Conservation (phyloP, 1,140 invertebrate species). For the Lucilia cuprina region DNA sequence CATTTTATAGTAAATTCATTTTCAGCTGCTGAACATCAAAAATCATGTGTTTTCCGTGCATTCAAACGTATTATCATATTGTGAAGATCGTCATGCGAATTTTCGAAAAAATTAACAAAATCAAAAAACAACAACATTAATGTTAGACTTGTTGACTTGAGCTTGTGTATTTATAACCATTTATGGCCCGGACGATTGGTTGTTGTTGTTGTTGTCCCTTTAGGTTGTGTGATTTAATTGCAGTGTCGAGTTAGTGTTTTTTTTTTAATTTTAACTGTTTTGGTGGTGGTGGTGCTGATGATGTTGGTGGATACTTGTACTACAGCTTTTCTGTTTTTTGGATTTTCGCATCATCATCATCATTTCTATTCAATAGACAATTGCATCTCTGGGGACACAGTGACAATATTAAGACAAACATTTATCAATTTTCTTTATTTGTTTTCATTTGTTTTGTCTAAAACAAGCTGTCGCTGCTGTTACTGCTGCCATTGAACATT, state of each 20-base stretch:
- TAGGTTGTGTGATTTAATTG: no score
- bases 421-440: constrained; percentile 4
- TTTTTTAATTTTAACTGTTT: background rate
- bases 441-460: background rate
- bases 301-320: background rate
- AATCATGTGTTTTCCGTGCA: background rate
- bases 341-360: background rate
- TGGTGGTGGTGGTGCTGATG: background rate
- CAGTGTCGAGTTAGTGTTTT: no score
- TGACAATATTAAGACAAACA: background rate
- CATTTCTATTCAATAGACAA: background rate
- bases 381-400: background rate
- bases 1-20: background rate
- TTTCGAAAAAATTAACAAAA: background rate
- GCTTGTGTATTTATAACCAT: background rate
- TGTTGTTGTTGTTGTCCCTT: background rate
- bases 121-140: background rate
- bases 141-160: background rate
- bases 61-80: background rate
- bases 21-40: background rate
- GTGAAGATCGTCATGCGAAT: background rate
- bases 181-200: background rate
- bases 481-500: background rate
- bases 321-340: background rate
- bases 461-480: background rate